These are phyloP conservation scores for Lochmaea crataegi DNA, from an alignment of 2,888 invertebrate genomes.

Conservation along the genomic window DNA sequence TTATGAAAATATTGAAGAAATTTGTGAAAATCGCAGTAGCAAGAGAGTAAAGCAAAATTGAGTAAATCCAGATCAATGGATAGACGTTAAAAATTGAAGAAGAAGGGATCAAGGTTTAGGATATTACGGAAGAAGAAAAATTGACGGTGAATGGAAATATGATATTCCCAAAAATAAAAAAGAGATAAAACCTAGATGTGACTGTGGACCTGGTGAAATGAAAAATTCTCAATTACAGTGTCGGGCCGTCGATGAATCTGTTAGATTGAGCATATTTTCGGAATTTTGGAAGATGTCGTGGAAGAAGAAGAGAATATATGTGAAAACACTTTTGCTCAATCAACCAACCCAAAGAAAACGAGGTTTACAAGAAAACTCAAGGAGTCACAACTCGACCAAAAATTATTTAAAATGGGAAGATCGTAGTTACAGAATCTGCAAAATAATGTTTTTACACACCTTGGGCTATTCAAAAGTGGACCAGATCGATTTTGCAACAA, in stretches of 20 bases:
- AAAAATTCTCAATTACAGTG: background rate
- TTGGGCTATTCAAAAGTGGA: conserved; percentile 3
- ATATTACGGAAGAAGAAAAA: conserved; percentile 2
- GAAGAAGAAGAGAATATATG: background rate
- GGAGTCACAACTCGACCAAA: background rate
- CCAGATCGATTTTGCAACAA: background rate
- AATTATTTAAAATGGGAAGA: background rate
- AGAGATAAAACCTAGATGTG: background rate
- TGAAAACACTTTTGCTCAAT: background rate
- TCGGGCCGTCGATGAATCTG: background rate
- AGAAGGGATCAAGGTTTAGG: background rate
- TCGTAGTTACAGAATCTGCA: conserved; percentile 4
- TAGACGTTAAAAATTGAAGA: conserved; percentile 5
- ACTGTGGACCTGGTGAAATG: background rate
- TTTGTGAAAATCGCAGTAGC: no score
- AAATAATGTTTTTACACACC: background rate
- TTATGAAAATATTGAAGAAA: no score
- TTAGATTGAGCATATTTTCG: background rate
- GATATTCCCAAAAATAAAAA: background rate
- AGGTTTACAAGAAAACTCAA: conserved; percentile 1
- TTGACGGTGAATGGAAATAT: background rate
- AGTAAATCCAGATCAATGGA: no score
- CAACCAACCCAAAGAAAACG: background rate
- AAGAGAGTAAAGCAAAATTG: background rate
- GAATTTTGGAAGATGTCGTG: background rate